Conservation (phyloP, 2,113 vertebrate genomes). For the Diadophis punctatus region DNA sequence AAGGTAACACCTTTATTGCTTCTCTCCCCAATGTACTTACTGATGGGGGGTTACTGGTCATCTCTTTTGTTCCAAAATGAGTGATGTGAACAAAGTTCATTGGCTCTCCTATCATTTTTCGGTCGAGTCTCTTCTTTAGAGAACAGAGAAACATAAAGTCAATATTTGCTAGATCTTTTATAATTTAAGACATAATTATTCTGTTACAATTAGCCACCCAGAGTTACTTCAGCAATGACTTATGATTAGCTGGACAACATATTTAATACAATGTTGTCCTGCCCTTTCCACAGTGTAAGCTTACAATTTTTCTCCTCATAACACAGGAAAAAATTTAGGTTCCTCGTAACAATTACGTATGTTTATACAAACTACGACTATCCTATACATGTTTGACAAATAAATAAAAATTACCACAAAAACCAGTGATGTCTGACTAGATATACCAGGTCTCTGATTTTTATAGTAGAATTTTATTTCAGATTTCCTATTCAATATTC, state of each 20-base stretch:
- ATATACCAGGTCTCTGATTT: background rate
- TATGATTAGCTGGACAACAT: background rate
- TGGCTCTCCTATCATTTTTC: constrained; percentile 88
- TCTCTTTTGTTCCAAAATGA: constrained; percentile 83
- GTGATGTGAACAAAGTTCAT: constrained; percentile 91
- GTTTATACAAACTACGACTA: no score
- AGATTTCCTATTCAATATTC: background rate
- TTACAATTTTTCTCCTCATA: background rate
- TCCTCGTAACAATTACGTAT: background rate
- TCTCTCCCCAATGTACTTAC: constrained; percentile 63
- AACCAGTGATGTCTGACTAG: background rate
- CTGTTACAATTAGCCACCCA: background rate
- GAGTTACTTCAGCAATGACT: background rate
- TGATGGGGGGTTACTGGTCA: constrained; percentile 70
- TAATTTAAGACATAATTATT: background rate
- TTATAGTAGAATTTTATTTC: background rate
- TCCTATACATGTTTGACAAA: no score
- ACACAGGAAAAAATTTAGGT: background rate
- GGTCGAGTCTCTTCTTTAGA: constrained; percentile 82
- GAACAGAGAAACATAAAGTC: fast-evolving
- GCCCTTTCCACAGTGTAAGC: background rate
- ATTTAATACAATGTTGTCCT: no score
- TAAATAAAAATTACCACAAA: no score
- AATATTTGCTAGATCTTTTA: background rate
- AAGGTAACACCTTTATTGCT: background rate